A percentile compares a stretch with the other conserved stretches of the same genome.
Evolutionary conservation across 1,140 invertebrate genomes (phyloP).

Genomic region (Tetranychus cinnabarinus): DNA sequence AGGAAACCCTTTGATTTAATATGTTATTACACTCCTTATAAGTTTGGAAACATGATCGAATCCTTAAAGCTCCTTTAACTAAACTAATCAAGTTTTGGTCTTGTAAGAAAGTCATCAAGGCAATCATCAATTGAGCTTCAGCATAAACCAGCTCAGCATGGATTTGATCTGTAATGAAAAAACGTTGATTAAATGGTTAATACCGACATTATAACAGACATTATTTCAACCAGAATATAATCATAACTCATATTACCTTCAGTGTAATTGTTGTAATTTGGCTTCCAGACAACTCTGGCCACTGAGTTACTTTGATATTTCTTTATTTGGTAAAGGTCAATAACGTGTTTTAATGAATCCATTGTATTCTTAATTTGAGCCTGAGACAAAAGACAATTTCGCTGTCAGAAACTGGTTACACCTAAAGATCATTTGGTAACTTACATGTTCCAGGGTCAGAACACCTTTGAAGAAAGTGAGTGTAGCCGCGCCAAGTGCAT

Average conservation of each 20-base stretch:
- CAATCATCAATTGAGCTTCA: conserved; percentile 61
- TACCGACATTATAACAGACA: not conserved
- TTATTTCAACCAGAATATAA: not conserved
- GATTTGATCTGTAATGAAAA: conserved; percentile 39
- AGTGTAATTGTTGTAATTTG: conserved; percentile 49
- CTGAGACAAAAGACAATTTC: conserved; percentile 19
- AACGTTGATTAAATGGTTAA: not conserved
- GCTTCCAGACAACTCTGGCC: conserved; percentile 40
- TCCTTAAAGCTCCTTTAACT: conserved; percentile 75
- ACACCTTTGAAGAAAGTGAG: conserved; percentile 77
- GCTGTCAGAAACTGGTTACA: not conserved
- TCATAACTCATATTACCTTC: conserved; percentile 26
- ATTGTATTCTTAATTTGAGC: conserved; percentile 44
- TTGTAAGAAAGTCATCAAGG: conserved; percentile 73
- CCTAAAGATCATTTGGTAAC: not conserved
- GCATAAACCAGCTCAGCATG: conserved; percentile 89
- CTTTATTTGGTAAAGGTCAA: conserved; percentile 46
- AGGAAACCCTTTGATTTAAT: not conserved
- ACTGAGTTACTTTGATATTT: conserved; percentile 43
- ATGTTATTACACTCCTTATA: conserved; percentile 50
- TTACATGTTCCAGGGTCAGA: conserved; percentile 66
- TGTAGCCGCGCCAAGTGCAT: conserved; percentile 63
- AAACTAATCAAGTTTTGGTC: conserved; percentile 83
- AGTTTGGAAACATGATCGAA: conserved; percentile 64
- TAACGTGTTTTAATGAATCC: conserved; percentile 41